Evolutionary conservation across 2,797 vertebrate species (phyloP), one percentile per base, ranked within the genome.

Genomic region (Phaenicophaeus curvirostris): DNA sequence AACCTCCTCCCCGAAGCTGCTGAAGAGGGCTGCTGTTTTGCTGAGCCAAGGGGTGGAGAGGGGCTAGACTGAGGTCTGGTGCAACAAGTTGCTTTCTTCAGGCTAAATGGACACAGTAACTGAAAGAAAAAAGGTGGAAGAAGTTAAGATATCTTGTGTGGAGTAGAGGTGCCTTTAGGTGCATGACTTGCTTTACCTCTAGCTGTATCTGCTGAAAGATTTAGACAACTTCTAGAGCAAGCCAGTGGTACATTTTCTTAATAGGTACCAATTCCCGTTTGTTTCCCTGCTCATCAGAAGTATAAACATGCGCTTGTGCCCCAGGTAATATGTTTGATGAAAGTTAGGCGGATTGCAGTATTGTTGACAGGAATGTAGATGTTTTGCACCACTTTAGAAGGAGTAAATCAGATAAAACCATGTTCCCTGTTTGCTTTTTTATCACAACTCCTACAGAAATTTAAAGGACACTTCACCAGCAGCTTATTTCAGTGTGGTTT

Each of bases 401-500:
- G 58, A 63, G 67, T 39, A 61, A 85, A 86, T 88, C 65, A 83
- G 95, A 93, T 92, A 94, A 95, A 91, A 53, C 20, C 13, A 4
- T 91, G 63, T 53, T 61, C 79, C 15, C 53, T 92, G 63, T 77
- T 91, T 93, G 80, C 55, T 89, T 94, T 94, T 84, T 88, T 94
- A 72, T 76, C 63, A 18, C 2, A 10, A 93, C 93, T 96, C 91
- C 94, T 82, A 86, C 91, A 91, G 83, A 96, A 84, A 89, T 90
- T 68, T 91, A 75, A 96, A 93, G 71, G 74, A 73, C 59, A 13
- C 51, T 82, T 90, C 6, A 7, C 53, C 59, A 85, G 63, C 74
- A 89, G 57, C 84, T 90, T 74, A 76, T 95, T 81, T 94, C 86
- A 61, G 3, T 93, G 89, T 92, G 88, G 91, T 92, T 95, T 94